Conservation (phyloP, 2,113 vertebrate genomes). For the Nerophis ophidion region DNA sequence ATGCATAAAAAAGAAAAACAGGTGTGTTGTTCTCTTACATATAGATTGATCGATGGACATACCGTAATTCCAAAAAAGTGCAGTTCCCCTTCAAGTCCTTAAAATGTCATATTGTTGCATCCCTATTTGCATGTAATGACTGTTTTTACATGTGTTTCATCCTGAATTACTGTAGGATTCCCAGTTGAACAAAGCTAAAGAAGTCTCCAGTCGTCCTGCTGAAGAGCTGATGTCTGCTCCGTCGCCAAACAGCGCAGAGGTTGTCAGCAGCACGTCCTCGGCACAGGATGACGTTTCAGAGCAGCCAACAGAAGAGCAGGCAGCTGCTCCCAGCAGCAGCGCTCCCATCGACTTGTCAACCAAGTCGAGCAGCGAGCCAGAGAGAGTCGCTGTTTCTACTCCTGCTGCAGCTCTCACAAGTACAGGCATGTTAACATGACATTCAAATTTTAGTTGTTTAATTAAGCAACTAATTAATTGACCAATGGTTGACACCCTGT, state of each 20-base stretch:
- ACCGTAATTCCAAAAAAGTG: too few relatives aligned
- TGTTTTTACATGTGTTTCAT: neutral
- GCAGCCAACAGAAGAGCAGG: conserved; percentile 20
- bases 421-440: conserved; percentile 29
- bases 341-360: conserved; percentile 86
- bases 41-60: too few relatives aligned
- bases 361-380: conserved; percentile 57
- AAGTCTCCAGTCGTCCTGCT: conserved; percentile 16
- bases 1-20: too few relatives aligned
- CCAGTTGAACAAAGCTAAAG: conserved; percentile 27
- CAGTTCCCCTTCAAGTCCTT: too few relatives aligned
- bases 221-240: neutral
- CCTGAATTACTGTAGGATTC: conserved; percentile 31
- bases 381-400: neutral
- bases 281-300: conserved; percentile 18
- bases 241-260: conserved; percentile 16
- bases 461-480: too few relatives aligned
- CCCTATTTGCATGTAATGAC: too few relatives aligned
- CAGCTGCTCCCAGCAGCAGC: conserved; percentile 32
- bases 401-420: neutral
- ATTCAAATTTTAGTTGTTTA: too few relatives aligned
- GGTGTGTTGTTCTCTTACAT: too few relatives aligned
- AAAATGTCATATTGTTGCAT: too few relatives aligned
- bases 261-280: neutral
- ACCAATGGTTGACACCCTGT: neutral